A percentile compares a stretch with the other conserved stretches of the same genome.
Conservation (phyloP, 2,113 vertebrate species). For the Blennius ocellaris region DNA sequence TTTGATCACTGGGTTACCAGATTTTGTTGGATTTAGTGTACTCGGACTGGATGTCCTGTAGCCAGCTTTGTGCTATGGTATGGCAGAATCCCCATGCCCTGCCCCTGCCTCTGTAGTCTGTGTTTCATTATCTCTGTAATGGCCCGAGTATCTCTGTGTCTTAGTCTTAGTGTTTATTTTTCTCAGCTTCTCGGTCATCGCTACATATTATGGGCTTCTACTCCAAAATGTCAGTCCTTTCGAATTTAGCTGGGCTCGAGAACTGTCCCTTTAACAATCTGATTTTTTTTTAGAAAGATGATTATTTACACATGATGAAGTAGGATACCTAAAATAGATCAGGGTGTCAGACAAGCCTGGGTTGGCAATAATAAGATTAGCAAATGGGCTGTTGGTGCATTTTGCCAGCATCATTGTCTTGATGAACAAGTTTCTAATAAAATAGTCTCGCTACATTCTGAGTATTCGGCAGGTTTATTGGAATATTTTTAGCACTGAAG, state of each 20-base stretch:
- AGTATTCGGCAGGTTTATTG: background rate
- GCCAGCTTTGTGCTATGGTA: constrained; percentile 45
- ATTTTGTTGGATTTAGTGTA: constrained; percentile 75
- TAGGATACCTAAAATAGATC: constrained; percentile 68
- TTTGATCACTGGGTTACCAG: constrained; percentile 61
- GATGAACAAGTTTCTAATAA: too few relatives aligned
- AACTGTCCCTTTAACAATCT: constrained; percentile 57
- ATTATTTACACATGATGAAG: constrained; percentile 67
- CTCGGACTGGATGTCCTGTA: constrained; percentile 71
- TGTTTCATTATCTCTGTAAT: constrained; percentile 46
- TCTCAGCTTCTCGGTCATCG: constrained; percentile 20
- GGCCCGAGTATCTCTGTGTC: constrained; percentile 33
- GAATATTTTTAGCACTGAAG: too few relatives aligned
- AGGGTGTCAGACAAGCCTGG: constrained; percentile 44
- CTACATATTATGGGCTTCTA: background rate
- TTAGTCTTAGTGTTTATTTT: constrained; percentile 34
- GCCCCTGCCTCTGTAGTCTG: constrained; percentile 34
- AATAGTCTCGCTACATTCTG: too few relatives aligned
- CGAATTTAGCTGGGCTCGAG: constrained; percentile 21
- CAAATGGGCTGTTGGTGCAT: constrained; percentile 41
- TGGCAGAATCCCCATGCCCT: constrained; percentile 41
- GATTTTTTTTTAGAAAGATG: constrained; percentile 47
- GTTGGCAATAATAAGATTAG: constrained; percentile 37
- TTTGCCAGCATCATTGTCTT: constrained; percentile 19
- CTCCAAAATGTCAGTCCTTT: constrained; percentile 18